These are phyloP conservation scores for Hofmannophila pseudospretella DNA, from an alignment of 2,888 invertebrate species.

Conservation along the genomic window DNA sequence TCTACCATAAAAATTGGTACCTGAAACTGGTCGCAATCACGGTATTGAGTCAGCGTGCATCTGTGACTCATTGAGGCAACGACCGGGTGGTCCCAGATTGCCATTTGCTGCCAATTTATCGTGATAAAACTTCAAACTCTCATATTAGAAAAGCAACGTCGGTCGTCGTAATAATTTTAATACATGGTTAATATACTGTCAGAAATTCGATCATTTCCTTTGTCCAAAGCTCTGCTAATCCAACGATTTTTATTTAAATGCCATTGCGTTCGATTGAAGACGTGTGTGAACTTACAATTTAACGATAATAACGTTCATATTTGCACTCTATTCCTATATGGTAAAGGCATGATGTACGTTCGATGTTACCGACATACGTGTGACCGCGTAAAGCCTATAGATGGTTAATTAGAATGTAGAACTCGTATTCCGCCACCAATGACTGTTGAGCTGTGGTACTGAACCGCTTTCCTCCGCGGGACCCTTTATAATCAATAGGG, in stretches of 20 bases:
- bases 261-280: slow-evolving; percentile 6
- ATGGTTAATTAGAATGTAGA: slow-evolving; percentile 56
- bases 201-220: slow-evolving; percentile 4
- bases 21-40: slow-evolving; percentile 33
- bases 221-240: not conserved
- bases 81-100: slow-evolving; percentile 33
- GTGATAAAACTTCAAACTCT: slow-evolving; percentile 19
- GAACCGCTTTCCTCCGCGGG: not conserved
- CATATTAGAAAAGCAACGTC: no score
- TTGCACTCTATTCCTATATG: slow-evolving; percentile 8
- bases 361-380: slow-evolving; percentile 20
- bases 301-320: slow-evolving; percentile 7
- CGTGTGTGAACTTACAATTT: slow-evolving; percentile 1
- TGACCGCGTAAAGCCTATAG: slow-evolving; percentile 35
- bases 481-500: not conserved
- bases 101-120: slow-evolving; percentile 26
- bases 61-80: slow-evolving; percentile 58
- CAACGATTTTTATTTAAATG: slow-evolving; percentile 2
- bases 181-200: no score
- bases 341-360: slow-evolving; percentile 18
- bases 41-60: slow-evolving; percentile 37
- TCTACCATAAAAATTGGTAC: slow-evolving; percentile 21
- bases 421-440: slow-evolving; percentile 28
- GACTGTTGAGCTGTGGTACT: not conserved
- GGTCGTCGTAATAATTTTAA: no score